Conservation (phyloP, 2,888 invertebrate genomes). For the Eremobia ochroleuca region DNA sequence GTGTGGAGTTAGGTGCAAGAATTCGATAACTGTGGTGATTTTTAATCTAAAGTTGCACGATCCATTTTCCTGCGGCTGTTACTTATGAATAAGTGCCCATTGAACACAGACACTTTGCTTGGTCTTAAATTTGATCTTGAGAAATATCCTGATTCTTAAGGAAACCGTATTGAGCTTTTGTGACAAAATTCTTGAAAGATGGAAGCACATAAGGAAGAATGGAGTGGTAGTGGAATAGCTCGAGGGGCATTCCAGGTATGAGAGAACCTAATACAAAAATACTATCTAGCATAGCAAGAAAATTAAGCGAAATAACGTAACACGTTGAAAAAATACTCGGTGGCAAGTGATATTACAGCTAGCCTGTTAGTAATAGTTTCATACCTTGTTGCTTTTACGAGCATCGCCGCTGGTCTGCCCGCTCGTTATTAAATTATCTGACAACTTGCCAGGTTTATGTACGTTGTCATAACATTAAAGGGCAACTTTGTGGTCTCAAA, state of each 20-base stretch:
- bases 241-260: not conserved
- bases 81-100: conserved; percentile 11
- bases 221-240: not conserved
- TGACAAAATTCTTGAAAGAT: not conserved
- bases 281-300: not conserved
- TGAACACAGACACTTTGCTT: conserved; percentile 20
- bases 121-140: conserved; percentile 1
- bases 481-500: conserved; percentile 50
- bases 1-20: not conserved
- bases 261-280: not conserved
- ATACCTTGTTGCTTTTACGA: conserved; percentile 69
- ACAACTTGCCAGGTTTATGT: conserved; percentile 66
- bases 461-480: conserved; percentile 51
- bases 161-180: not conserved
- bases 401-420: conserved; percentile 40
- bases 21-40: not conserved
- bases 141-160: conserved; percentile 7
- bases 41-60: conserved; percentile 12
- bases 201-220: not conserved
- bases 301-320: conserved; percentile 17
- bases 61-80: conserved; percentile 18
- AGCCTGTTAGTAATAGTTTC: conserved; percentile 59
- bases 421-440: conserved; percentile 68
- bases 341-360: conserved; percentile 42
- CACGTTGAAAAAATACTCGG: conserved; percentile 29